phyloP scores from a whole-genome alignment of 2,888 invertebrate species.

The Mellilla xanthometata region DNA sequence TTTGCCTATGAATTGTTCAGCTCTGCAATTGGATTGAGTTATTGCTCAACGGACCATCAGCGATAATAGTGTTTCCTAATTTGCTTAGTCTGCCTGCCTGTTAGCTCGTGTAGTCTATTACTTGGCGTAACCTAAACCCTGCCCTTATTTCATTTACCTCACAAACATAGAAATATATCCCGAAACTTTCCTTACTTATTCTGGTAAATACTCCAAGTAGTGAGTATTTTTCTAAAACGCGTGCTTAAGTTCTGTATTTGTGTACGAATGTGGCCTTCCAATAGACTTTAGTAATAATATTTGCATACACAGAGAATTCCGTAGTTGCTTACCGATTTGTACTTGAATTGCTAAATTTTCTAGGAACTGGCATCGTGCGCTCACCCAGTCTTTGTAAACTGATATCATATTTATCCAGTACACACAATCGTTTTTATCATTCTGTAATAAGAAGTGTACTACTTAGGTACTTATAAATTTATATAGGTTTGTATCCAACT shows the following conservation, averaged over 20 bases:
- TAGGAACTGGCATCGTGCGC: conserved; percentile 45
- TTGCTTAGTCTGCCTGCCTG: conserved; percentile 38
- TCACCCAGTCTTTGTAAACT: conserved; percentile 12
- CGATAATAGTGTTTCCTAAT: conserved; percentile 49
- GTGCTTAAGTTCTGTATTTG: background rate
- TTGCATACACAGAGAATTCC: conserved; percentile 18
- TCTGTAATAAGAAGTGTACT: too few species aligned
- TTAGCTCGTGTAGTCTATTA: conserved; percentile 32
- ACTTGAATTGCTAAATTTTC: conserved; percentile 65
- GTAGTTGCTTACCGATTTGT: conserved; percentile 59
- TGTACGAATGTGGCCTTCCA: background rate
- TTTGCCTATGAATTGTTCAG: conserved; percentile 75
- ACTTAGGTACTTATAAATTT: too few species aligned
- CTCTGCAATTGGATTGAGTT: conserved; percentile 62
- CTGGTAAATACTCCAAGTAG: background rate
- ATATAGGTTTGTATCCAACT: too few species aligned
- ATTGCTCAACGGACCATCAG: conserved; percentile 53
- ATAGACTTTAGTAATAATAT: conserved; percentile 4
- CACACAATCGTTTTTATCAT: too few species aligned
- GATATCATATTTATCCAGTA: too few species aligned
- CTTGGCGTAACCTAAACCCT: conserved; percentile 13
- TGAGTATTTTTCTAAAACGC: background rate
- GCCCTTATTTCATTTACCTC: background rate
- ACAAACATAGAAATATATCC: background rate
- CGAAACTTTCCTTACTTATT: background rate